phyloP scores from a whole-genome alignment of 2,113 vertebrate genomes.

The Bothrops jararaca region DNA sequence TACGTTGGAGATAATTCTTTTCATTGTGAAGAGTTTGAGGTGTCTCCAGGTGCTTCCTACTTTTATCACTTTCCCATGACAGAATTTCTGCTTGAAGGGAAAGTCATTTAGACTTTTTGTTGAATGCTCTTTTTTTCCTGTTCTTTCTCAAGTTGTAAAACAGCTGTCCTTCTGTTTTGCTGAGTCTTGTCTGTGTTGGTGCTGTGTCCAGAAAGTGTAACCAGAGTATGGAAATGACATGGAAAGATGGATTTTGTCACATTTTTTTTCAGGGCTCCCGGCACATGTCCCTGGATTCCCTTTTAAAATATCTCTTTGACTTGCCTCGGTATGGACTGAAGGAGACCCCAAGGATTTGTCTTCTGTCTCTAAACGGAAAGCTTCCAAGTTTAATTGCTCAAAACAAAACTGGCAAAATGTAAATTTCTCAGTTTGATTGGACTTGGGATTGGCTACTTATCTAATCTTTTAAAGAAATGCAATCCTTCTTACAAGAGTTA shows the following conservation, averaged over 20 bases:
- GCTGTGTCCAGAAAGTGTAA: background rate
- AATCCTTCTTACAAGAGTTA: conserved; percentile 23
- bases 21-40: conserved; percentile 4
- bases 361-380: conserved; percentile 17
- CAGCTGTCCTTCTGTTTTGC: background rate
- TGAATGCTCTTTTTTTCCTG: background rate
- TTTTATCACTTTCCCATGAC: background rate
- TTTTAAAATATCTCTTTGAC: conserved; percentile 18
- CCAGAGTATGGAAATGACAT: background rate
- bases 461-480: conserved; percentile 36
- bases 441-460: conserved; percentile 47
- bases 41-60: background rate
- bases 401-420: conserved; percentile 31
- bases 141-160: background rate
- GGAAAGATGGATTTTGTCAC: conserved; percentile 16
- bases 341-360: conserved; percentile 23
- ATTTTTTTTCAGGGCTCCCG: conserved; percentile 29
- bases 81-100: background rate
- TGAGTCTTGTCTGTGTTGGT: background rate
- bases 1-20: conserved; percentile 16
- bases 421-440: conserved; percentile 48
- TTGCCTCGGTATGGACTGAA: background rate
- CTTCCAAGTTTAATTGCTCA: background rate
- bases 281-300: background rate
- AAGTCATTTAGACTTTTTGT: background rate